These are phyloP conservation scores for Bactericera cockerelli DNA, from an alignment of 1,140 invertebrate genomes.

Conservation along the genomic window DNA sequence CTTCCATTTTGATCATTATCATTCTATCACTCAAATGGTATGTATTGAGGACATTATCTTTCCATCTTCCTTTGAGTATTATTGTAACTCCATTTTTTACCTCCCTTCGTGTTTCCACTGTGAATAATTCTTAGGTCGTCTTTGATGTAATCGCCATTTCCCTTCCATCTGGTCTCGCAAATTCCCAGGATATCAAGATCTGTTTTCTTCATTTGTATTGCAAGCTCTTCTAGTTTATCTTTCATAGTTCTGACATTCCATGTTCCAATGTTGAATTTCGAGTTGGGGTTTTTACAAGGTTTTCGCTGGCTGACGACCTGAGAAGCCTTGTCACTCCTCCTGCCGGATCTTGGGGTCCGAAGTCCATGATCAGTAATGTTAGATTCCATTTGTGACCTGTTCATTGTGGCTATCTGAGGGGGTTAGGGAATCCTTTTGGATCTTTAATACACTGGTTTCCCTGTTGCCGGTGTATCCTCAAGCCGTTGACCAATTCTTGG, in stretches of 20 bases:
- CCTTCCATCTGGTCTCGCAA: conserved; percentile 7
- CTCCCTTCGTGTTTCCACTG: conserved; percentile 6
- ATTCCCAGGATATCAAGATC: conserved; percentile 12
- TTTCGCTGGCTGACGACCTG: too few species aligned
- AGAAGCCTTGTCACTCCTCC: too few species aligned
- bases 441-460: too few species aligned
- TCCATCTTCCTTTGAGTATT: not conserved
- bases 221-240: conserved; percentile 9
- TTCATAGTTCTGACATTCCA: conserved; percentile 11
- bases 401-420: conserved; percentile 7
- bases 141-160: conserved; percentile 7
- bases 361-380: not conserved
- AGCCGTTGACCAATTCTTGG: too few species aligned
- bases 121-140: conserved; percentile 13
- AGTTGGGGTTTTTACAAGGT: not conserved
- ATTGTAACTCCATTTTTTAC: not conserved
- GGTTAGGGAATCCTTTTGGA: conserved; percentile 8
- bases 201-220: not conserved
- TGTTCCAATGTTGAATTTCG: conserved; percentile 11
- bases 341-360: not conserved
- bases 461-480: too few species aligned
- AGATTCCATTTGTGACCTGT: not conserved
- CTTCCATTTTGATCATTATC: conserved; percentile 3
- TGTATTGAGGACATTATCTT: not conserved
- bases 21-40: not conserved